phyloP scores from a whole-genome alignment of 2,113 vertebrate species.

The Ophthalmolycus amberensis region DNA sequence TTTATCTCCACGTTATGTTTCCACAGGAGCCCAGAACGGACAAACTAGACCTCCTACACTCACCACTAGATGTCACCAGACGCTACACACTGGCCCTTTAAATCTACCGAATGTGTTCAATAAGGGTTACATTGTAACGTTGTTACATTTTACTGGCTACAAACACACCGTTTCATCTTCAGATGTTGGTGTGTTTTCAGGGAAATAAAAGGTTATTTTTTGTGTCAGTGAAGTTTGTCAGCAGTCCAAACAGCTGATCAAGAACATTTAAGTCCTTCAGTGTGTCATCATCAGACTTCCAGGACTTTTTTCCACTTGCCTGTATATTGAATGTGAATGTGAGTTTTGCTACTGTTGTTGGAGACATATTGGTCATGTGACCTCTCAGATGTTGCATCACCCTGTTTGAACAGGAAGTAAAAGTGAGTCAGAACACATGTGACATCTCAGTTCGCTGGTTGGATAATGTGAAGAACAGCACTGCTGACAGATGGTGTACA shows the following conservation, averaged over 20 bases:
- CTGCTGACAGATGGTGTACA: background rate
- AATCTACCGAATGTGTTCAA: background rate
- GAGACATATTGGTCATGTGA: background rate
- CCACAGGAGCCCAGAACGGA: background rate
- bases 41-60: background rate
- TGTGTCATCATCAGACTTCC: background rate
- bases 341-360: conserved; percentile 34
- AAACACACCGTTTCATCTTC: background rate
- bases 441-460: background rate
- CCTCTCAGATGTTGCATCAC: background rate
- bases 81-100: background rate
- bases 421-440: too few relatives aligned
- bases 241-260: background rate
- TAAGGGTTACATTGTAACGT: too few relatives aligned
- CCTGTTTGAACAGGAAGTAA: background rate
- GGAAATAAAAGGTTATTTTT: background rate
- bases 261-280: background rate
- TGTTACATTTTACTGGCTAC: too few relatives aligned
- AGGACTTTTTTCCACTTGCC: background rate
- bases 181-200: background rate
- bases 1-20: too few relatives aligned
- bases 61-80: too few relatives aligned
- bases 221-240: background rate
- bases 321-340: conserved; percentile 31
- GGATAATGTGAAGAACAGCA: background rate